Conservation (phyloP, 2,888 invertebrate species). For the Hirtodrosophila cameraria region DNA sequence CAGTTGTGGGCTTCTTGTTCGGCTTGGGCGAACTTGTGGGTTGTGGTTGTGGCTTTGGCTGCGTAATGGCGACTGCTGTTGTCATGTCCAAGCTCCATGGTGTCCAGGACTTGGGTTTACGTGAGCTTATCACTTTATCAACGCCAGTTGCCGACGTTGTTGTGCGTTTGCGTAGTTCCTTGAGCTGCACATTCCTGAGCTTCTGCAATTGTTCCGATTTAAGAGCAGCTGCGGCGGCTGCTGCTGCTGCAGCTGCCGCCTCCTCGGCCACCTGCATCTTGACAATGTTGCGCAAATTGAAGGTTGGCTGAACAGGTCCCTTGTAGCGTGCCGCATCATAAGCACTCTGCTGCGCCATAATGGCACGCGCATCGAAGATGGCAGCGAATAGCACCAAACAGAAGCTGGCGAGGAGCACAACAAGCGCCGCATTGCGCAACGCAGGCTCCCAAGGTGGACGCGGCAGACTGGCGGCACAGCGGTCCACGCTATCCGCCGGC, state of each 20-base stretch:
- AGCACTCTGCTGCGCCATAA: constrained; percentile 85
- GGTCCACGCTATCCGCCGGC: constrained; percentile 87
- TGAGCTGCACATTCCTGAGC: constrained; percentile 41
- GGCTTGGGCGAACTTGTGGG: constrained; percentile 27
- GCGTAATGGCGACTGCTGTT: neutral
- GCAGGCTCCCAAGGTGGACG: constrained; percentile 91
- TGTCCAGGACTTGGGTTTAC: constrained; percentile 60
- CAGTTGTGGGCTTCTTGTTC: constrained; percentile 25
- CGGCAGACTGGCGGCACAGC: constrained; percentile 88
- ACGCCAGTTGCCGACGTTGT: constrained; percentile 1
- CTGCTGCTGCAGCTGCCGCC: constrained; percentile 34
- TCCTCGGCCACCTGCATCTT: constrained; percentile 59
- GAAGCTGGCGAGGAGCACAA: constrained; percentile 87
- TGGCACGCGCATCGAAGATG: constrained; percentile 89
- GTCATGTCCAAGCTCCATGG: constrained; percentile 65
- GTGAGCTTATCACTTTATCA: constrained; percentile 22
- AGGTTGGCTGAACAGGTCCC: constrained; percentile 86
- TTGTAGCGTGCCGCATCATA: constrained; percentile 85
- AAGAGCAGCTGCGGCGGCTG: constrained; percentile 26
- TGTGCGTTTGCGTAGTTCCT: constrained; percentile 59
- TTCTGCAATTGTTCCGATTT: constrained; percentile 38
- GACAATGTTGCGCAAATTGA: constrained; percentile 86
- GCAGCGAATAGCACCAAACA: constrained; percentile 88
- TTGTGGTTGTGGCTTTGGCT: constrained; percentile 46
- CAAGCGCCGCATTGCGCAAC: constrained; percentile 87